Base-by-base conservation (phyloP, 2,797 vertebrate genomes). In the Platalea minor region DNA sequence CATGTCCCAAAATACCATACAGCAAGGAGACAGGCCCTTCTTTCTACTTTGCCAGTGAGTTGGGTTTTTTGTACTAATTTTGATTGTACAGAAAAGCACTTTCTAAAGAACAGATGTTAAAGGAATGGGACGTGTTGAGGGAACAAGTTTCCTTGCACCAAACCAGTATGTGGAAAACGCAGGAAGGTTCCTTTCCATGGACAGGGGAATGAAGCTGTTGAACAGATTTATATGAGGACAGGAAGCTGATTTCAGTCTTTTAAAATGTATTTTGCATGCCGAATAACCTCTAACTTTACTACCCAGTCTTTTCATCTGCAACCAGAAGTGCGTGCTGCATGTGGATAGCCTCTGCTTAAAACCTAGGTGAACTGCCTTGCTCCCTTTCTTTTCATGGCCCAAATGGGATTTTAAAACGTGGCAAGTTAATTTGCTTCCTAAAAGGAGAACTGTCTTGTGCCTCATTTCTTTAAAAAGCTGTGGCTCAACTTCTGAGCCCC, bases 1-100 rank as follows among this genome's bases (percentile, higher is more conserved):
- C 98, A 98, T 98, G 98, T 98, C 98, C 98, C 97, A 98, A 98
- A 98, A 98, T 98, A 98, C 98, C 98, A 97, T 98, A 98, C 98
- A 98, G 97, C 98, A 98, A 98, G 98, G 98, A 98, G 98, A 98
- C 98, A 98, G 98, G 98, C 97, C 98, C 98, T 98, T 98, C 98
- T 98, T 98, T 98, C 98, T 98, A 98, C 98, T 98, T 98, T 98
- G 98, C 98, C 98, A 98, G 98, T 98, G 98, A 98, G 98, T 98
- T 98, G 98, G 98, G 98, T 97, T 98, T 98, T 98, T 98, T 98
- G 98, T 98, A 98, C 96, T 98, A 97, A 98, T 98, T 98, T 98
- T 98, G 93, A 97, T 96, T 98, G 91, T 96, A 97, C 97, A 97
- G 96, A 97, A 97, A 98, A 98, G 97, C 96, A 95, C 96, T 98